These are phyloP conservation scores for Acleris laterana DNA, from an alignment of 2,888 invertebrate genomes.

Conservation along the genomic window DNA sequence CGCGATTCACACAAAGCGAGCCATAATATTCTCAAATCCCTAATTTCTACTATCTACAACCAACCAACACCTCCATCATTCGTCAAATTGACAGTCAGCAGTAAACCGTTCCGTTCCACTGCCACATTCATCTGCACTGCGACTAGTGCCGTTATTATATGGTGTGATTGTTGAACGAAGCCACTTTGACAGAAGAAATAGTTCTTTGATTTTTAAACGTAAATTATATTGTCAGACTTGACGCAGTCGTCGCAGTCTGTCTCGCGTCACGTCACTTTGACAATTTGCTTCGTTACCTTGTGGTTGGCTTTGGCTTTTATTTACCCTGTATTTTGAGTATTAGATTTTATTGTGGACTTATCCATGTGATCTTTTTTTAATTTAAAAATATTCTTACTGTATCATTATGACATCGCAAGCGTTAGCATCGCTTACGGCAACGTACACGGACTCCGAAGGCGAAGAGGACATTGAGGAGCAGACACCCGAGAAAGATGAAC, in stretches of 20 bases:
- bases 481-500: conserved; percentile 80
- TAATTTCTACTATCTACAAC: conserved; percentile 45
- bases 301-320: no score
- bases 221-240: background rate
- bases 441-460: conserved; percentile 96
- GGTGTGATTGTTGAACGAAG: conserved; percentile 11
- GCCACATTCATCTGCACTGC: conserved; percentile 18
- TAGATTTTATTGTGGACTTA: no score
- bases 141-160: conserved; percentile 5
- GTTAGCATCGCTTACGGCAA: conserved; percentile 93
- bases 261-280: no score
- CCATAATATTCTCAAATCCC: conserved; percentile 38
- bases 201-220: conserved; percentile 6
- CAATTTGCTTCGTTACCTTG: no score
- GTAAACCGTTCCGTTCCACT: conserved; percentile 30
- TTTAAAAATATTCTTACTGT: background rate
- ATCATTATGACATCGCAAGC: conserved; percentile 84
- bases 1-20: conserved; percentile 16
- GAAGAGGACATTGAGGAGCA: conserved; percentile 90
- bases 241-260: no score
- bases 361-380: background rate
- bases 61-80: conserved; percentile 59
- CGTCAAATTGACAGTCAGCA: conserved; percentile 50
- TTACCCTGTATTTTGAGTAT: background rate
- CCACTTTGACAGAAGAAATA: background rate